A percentile compares a stretch with the other conserved stretches of the same genome.
Conservation (phyloP, 1,140 invertebrate species). For the Eciton burchellii region DNA sequence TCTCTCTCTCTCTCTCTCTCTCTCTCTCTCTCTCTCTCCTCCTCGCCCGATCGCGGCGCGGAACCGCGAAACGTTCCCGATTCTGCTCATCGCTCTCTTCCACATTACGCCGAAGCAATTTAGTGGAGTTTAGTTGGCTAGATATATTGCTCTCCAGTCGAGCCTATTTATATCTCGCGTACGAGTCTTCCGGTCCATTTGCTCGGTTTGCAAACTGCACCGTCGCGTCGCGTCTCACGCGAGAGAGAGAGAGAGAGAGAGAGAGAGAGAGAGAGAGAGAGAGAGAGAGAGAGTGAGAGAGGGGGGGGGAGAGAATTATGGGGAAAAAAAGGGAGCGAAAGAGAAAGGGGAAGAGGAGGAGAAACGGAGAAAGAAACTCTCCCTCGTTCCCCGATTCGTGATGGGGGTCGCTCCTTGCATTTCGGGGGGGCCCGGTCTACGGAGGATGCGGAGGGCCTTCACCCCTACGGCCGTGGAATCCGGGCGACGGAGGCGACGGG, state of each 20-base stretch:
- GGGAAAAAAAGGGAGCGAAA: conserved; percentile 51
- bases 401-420: conserved; percentile 71
- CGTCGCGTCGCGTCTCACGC: conserved; percentile 14
- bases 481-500: conserved; percentile 44
- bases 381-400: conserved; percentile 70
- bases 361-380: conserved; percentile 57
- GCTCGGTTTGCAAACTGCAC: conserved; percentile 84
- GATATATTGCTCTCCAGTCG: conserved; percentile 59
- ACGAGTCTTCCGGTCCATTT: conserved; percentile 82
- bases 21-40: neutral
- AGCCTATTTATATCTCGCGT: conserved; percentile 65
- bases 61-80: conserved; percentile 44
- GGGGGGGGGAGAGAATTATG: conserved; percentile 29
- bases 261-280: conserved; percentile 39
- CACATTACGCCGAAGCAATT: conserved; percentile 53
- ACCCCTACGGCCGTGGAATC: conserved; percentile 29
- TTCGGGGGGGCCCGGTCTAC: conserved; percentile 62
- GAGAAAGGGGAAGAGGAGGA: conserved; percentile 20
- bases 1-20: conserved; percentile 13
- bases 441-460: conserved; percentile 47
- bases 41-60: neutral
- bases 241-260: conserved; percentile 43
- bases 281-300: conserved; percentile 49
- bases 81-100: conserved; percentile 33
- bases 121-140: conserved; percentile 55